Evolutionary conservation across 1,140 invertebrate genomes (phyloP).

Genomic region (Drosophila kepulauana): DNA sequence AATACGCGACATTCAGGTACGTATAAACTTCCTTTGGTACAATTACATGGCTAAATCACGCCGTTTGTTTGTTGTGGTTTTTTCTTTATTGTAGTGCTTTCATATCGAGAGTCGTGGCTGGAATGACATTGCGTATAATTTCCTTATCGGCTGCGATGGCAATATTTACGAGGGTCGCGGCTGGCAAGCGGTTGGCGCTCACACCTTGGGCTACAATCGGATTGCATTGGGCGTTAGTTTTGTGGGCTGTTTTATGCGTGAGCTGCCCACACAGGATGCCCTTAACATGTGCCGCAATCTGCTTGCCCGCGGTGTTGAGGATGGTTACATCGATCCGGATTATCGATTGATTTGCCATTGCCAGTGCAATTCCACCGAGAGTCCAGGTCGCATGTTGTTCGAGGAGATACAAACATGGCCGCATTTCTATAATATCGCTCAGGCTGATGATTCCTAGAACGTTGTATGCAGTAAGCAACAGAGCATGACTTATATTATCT

Average conservation of each 20-base stretch:
- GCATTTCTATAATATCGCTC: constrained; percentile 76
- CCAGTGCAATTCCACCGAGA: constrained; percentile 85
- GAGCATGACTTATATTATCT: constrained; percentile 14
- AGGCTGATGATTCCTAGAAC: constrained; percentile 32
- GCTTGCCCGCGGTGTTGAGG: constrained; percentile 84
- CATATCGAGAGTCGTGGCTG: constrained; percentile 86
- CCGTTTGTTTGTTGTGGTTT: background rate
- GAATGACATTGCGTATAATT: constrained; percentile 88
- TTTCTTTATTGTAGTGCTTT: constrained; percentile 82
- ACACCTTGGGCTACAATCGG: constrained; percentile 88
- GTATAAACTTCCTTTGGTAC: background rate
- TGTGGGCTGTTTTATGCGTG: constrained; percentile 87
- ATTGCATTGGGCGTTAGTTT: constrained; percentile 88
- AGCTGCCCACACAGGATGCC: constrained; percentile 75
- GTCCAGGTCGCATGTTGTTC: constrained; percentile 76
- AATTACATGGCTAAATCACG: background rate
- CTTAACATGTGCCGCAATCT: constrained; percentile 81
- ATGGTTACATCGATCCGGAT: constrained; percentile 84
- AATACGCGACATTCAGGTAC: constrained; percentile 85
- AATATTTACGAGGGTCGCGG: constrained; percentile 88
- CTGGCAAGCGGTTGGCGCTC: constrained; percentile 88
- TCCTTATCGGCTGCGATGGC: constrained; percentile 89
- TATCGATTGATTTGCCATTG: constrained; percentile 86
- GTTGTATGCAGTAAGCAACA: constrained; percentile 4
- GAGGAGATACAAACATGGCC: constrained; percentile 82